Evolutionary conservation across 2,888 invertebrate species (phyloP), one percentile per base, ranked within the genome.

Genomic region (Brenthis daphne): DNA sequence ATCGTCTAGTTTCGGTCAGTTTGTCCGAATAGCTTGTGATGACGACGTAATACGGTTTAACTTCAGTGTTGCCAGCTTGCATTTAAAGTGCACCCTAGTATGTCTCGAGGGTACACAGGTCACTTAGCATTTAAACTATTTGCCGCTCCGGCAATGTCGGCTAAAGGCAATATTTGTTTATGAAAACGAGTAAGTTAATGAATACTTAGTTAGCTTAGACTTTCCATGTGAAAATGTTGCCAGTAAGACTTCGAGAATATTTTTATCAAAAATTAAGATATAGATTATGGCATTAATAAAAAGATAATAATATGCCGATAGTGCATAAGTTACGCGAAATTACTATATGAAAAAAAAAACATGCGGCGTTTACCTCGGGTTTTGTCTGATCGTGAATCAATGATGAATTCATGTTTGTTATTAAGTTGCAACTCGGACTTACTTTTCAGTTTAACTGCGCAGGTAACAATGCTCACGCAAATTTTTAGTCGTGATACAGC

Each of bases 41-140:
- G 84, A 82, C 83, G 76, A 79, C 76, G 79, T 85, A 85, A 85
- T 87, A 82, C 84, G 83, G 83, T 87, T 85, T 84, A 85, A 87
- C 81, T 81, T 78, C 77, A 87, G 85, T 85, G 75, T 84, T 87
- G 84, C 82, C 75, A 78, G 77, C 78, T 77, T 75, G 77, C 75
- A 75, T 76, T 66, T 64, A 70, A 72, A 73, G 68, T 70, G 69
- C 67, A 64, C 64, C 67, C 69, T 24, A 57, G 73, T 72, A 57
- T 64, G 64, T 64, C 47, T 47, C 48, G 24, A 20, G 57, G 58
- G 64, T 43, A 65, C 67, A 68, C 70, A 58, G 63, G 70, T 70
- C 65, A 63, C 70, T 68, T 70, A 64, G 55, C 55, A 67, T 70
- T 64, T 64, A 63, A 57, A 64, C 57, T 68, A 64, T 57, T 67